A percentile compares a stretch with the other conserved stretches of the same genome.
Evolutionary conservation across 2,888 invertebrate species (phyloP).

Genomic region (Ditula angustiorana): DNA sequence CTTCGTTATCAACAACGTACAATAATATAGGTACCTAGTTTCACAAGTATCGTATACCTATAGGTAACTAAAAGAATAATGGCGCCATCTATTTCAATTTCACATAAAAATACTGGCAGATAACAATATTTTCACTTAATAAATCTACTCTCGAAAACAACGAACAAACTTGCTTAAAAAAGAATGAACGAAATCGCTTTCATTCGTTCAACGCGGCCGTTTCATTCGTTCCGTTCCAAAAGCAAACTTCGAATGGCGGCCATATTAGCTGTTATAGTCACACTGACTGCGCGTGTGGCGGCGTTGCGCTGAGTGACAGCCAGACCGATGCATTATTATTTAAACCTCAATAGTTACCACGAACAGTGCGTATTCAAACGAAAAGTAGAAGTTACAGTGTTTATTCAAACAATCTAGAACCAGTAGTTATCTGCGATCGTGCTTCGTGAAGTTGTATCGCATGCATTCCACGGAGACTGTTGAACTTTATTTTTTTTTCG

Average conservation of each 20-base stretch:
- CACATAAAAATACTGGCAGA: no score
- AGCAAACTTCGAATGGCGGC: conserved; percentile 52
- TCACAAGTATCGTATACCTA: no score
- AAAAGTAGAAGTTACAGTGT: conserved; percentile 25
- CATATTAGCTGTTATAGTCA: conserved; percentile 74
- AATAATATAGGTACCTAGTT: no score
- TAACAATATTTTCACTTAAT: no score
- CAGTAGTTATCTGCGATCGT: conserved; percentile 48
- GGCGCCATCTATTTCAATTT: no score
- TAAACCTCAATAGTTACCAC: conserved; percentile 51
- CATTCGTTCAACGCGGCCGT: conserved; percentile 43
- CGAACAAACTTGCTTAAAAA: conserved; percentile 1
- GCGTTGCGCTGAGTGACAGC: conserved; percentile 73
- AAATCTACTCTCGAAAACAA: no score
- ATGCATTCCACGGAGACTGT: conserved; percentile 82
- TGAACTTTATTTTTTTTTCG: conserved; percentile 79
- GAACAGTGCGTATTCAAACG: conserved; percentile 39
- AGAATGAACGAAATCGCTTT: conserved; percentile 26
- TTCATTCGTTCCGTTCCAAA: conserved; percentile 48
- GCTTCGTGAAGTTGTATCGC: conserved; percentile 72
- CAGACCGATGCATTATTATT: conserved; percentile 65
- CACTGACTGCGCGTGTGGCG: conserved; percentile 57
- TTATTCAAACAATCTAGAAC: conserved; percentile 17
- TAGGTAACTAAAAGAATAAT: not conserved
- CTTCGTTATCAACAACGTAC: no score